Conservation (phyloP, 2,797 vertebrate species). For the Xiphorhynchus erythropygius region DNA sequence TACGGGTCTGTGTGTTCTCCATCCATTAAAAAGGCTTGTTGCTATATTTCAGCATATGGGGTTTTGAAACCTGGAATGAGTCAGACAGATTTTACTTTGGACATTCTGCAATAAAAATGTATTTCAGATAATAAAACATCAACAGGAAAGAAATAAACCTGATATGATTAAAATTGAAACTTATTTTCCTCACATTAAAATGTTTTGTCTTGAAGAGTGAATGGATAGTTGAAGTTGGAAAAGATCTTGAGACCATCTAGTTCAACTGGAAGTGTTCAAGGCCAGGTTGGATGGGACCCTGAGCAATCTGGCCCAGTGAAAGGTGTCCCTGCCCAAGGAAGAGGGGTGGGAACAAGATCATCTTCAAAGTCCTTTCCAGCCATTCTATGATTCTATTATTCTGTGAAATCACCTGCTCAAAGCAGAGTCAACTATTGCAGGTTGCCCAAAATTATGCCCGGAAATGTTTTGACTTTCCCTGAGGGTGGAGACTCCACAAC, state of each 20-base stretch:
- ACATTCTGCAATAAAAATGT: not conserved
- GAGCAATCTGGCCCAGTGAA: not conserved
- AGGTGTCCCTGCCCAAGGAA: not conserved
- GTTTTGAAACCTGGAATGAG: not conserved
- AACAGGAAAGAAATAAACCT: not conserved
- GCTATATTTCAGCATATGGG: not conserved
- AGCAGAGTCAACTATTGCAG: not conserved
- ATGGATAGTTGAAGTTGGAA: not conserved
- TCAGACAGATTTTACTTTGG: not conserved
- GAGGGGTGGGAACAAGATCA: not conserved
- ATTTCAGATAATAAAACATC: not conserved
- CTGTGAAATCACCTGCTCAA: not conserved
- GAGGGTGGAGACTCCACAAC: not conserved
- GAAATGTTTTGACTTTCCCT: not conserved
- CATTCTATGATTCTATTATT: not conserved
- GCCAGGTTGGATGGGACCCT: not conserved
- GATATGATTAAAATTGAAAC: not conserved
- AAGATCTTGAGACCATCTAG: not conserved
- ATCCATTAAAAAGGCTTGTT: not conserved
- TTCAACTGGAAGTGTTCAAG: not conserved
- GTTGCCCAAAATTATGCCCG: not conserved
- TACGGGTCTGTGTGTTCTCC: not conserved
- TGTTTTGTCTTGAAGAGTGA: not conserved
- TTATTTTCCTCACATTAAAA: not conserved
- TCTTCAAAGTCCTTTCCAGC: not conserved